Percentiles rank a stretch among this genome's conserved stretches.
phyloP scores from a whole-genome alignment of 2,113 vertebrate species.

The Dicentrarchus labrax region DNA sequence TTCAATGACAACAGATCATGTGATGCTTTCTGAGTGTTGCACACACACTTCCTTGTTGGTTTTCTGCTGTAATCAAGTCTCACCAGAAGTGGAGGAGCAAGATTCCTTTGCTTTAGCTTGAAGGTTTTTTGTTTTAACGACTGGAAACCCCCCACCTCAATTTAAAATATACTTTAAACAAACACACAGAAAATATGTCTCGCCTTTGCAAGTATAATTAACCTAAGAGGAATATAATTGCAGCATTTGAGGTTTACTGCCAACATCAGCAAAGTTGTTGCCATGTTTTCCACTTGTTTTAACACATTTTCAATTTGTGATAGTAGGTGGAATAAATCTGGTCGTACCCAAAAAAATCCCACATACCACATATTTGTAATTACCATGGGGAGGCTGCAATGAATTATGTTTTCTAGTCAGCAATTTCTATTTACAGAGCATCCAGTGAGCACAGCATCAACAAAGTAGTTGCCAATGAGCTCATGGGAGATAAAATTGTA shows the following conservation, averaged over 20 bases:
- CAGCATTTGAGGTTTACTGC: background rate
- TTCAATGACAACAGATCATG: background rate
- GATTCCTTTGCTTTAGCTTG: conserved; percentile 19
- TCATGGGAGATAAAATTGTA: conserved; percentile 34
- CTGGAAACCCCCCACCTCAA: background rate
- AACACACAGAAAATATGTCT: background rate
- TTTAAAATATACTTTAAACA: conserved; percentile 5
- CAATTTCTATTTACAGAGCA: conserved; percentile 39
- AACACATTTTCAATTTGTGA: conserved; percentile 40
- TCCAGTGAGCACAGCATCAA: conserved; percentile 30
- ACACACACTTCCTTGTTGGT: conserved; percentile 28
- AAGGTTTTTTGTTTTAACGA: conserved; percentile 1
- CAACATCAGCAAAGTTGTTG: conserved; percentile 38
- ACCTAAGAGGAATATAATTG: conserved; percentile 4
- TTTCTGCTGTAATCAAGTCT: background rate
- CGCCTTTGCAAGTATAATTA: background rate
- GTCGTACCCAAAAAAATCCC: conserved; percentile 1
- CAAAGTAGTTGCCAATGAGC: conserved; percentile 37
- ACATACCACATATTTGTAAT: conserved; percentile 35
- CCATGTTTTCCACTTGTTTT: background rate
- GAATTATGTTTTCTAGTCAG: conserved; percentile 55
- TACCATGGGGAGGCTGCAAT: conserved; percentile 31
- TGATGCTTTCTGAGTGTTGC: background rate
- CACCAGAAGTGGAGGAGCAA: conserved; percentile 23
- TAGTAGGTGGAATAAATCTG: conserved; percentile 18